Percentiles rank a stretch among this genome's conserved stretches.
Conservation (phyloP, 2,888 invertebrate genomes). For the Incurvaria masculella region DNA sequence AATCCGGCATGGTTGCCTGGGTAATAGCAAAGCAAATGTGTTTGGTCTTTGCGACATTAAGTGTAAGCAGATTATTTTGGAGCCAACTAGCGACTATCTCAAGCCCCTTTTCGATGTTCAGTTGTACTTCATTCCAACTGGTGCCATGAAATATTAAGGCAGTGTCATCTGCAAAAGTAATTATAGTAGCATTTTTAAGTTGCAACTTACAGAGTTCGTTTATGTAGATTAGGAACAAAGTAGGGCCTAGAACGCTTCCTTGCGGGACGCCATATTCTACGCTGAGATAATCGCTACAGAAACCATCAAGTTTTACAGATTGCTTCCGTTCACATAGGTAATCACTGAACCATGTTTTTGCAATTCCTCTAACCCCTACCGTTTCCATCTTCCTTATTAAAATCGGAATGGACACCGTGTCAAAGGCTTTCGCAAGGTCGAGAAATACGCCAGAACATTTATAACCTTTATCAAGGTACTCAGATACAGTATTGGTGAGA, state of each 20-base stretch:
- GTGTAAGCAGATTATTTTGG: neutral
- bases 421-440: slow-evolving; percentile 8
- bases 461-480: slow-evolving; percentile 1
- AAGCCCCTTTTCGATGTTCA: neutral
- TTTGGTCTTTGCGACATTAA: neutral
- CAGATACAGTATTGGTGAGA: neutral
- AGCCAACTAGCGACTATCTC: neutral
- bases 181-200: neutral
- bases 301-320: neutral
- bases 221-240: slow-evolving; percentile 2
- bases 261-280: neutral
- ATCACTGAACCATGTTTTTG: neutral
- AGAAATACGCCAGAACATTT: slow-evolving; percentile 9
- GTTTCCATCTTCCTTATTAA: too few relatives aligned
- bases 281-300: neutral
- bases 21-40: neutral
- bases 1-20: neutral
- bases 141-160: neutral
- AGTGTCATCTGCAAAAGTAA: slow-evolving; percentile 1
- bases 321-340: neutral
- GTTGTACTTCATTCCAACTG: neutral
- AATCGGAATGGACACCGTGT: neutral
- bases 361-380: neutral
- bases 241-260: neutral
- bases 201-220: neutral